These are phyloP conservation scores for Epirrhoe alternata DNA, from an alignment of 2,888 invertebrate species.

Conservation along the genomic window DNA sequence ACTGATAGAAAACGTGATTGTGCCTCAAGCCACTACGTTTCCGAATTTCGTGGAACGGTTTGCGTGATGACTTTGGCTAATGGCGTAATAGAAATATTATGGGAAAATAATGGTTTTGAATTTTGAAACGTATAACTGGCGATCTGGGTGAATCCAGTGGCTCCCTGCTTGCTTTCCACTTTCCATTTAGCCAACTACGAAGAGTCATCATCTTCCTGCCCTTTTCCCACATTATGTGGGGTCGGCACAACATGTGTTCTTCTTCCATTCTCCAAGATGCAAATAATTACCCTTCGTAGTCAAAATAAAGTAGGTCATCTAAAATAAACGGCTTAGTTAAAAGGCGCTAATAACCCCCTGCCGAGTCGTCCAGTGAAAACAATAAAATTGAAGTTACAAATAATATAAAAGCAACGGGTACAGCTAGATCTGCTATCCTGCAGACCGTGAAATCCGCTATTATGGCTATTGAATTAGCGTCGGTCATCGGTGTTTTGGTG, in stretches of 20 bases:
- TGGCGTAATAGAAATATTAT: conserved; percentile 30
- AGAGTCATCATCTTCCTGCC: no score
- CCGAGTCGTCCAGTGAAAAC: conserved; percentile 29
- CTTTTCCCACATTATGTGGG: no score
- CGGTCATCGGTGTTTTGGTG: conserved; percentile 26
- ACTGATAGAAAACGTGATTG: conserved; percentile 75
- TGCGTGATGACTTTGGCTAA: conserved; percentile 50
- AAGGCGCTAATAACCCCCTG: conserved; percentile 28
- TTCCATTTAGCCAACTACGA: no score
- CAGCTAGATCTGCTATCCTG: conserved; percentile 55
- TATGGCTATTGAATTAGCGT: conserved; percentile 61
- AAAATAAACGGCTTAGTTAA: neutral
- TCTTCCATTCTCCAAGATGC: no score
- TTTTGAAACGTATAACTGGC: neutral
- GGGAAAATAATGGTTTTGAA: neutral
- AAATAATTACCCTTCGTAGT: neutral
- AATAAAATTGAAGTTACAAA: conserved; percentile 45
- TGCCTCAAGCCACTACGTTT: conserved; percentile 66
- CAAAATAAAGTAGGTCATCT: neutral
- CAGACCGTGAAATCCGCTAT: conserved; percentile 65
- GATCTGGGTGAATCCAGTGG: neutral
- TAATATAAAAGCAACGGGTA: conserved; percentile 55
- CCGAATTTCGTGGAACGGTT: conserved; percentile 63
- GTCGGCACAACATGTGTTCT: no score
- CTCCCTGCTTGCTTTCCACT: neutral